Evolutionary conservation across 2,797 vertebrate species (phyloP).

Genomic region (Aeoliscus strigatus): DNA sequence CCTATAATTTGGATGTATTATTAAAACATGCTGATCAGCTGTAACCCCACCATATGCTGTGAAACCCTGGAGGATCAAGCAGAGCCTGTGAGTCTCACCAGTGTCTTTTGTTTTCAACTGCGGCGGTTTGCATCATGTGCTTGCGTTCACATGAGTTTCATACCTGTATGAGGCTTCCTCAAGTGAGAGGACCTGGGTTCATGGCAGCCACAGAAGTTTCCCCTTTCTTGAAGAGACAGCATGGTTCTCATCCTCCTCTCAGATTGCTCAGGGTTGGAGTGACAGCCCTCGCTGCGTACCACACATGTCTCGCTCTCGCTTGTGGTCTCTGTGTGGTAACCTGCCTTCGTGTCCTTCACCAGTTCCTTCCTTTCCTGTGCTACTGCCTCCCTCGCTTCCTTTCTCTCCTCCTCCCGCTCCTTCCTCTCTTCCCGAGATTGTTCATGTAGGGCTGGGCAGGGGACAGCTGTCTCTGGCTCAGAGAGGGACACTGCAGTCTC

Average conservation of each 20-base stretch:
- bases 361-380: slow-evolving; percentile 30
- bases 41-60: too few relatives aligned
- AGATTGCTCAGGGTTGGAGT: slow-evolving; percentile 64
- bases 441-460: slow-evolving; percentile 49
- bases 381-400: slow-evolving; percentile 41
- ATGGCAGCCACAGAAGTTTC: slow-evolving; percentile 64
- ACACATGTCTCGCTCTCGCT: slow-evolving; percentile 63
- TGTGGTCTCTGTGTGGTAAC: slow-evolving; percentile 60
- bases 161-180: slow-evolving; percentile 79
- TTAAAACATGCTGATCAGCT: too few relatives aligned
- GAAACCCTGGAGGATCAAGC: too few relatives aligned
- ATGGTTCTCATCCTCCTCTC: slow-evolving; percentile 62
- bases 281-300: slow-evolving; percentile 64
- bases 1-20: too few relatives aligned
- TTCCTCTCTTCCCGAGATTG: slow-evolving; percentile 62
- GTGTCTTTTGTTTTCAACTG: too few relatives aligned
- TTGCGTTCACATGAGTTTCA: too few relatives aligned
- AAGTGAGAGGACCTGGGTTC: slow-evolving; percentile 73
- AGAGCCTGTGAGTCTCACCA: too few relatives aligned
- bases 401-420: slow-evolving; percentile 58
- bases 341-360: slow-evolving; percentile 37
- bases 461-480: slow-evolving; percentile 64
- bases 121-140: too few relatives aligned
- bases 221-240: slow-evolving; percentile 66
- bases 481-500: slow-evolving; percentile 62